Conservation (phyloP, 2,797 vertebrate genomes). For the Macropodus opercularis region DNA sequence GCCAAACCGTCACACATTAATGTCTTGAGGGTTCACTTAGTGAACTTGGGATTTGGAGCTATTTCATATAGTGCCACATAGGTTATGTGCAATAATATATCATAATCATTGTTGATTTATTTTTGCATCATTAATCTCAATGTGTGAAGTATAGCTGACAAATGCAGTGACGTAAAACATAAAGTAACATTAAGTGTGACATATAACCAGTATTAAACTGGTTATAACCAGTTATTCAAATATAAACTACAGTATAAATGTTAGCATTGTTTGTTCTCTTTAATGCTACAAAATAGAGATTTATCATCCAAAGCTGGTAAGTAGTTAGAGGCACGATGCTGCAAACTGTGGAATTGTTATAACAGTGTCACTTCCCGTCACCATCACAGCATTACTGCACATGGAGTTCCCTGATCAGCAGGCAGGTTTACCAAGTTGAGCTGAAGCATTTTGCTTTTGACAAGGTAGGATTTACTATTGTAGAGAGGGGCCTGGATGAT, state of each 20-base stretch:
- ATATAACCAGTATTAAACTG: no score
- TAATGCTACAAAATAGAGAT: constrained; percentile 51
- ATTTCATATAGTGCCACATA: background rate
- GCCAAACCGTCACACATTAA: no score
- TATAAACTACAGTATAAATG: no score
- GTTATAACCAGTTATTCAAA: no score
- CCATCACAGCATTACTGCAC: constrained; percentile 9
- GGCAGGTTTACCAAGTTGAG: constrained; percentile 3
- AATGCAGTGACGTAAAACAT: no score
- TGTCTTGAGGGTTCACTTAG: no score
- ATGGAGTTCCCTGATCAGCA: constrained; percentile 12
- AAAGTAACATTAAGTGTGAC: no score
- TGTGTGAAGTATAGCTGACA: no score
- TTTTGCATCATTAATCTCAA: no score
- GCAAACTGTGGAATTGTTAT: constrained; percentile 45
- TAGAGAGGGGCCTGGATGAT: constrained; percentile 18
- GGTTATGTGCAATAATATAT: background rate
- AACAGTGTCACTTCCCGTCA: constrained; percentile 17
- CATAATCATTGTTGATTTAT: no score
- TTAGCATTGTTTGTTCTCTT: no score
- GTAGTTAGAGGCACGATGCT: constrained; percentile 59
- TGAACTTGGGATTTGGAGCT: no score
- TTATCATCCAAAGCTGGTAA: constrained; percentile 9
- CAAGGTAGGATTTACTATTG: background rate
- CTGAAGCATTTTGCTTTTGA: background rate